These are phyloP conservation scores for Taeniopygia guttata DNA, from an alignment of 2,797 vertebrate species.

Conservation along the genomic window DNA sequence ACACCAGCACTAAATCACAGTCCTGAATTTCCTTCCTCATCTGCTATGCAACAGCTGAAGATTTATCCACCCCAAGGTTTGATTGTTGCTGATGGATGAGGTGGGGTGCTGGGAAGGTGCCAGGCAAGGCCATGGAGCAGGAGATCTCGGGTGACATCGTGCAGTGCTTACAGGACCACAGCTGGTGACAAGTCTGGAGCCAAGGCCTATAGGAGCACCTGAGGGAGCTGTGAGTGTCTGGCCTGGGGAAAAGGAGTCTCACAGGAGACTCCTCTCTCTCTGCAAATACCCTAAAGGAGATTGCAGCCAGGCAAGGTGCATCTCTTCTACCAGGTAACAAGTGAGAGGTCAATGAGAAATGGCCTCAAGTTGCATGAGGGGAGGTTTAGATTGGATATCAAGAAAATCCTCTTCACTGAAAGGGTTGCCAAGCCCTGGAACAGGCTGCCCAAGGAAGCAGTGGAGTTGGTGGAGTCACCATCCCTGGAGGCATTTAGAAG, in stretches of 20 bases:
- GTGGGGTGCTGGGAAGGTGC: neutral
- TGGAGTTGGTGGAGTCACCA: neutral
- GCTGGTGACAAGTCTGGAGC: neutral
- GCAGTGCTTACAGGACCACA: neutral
- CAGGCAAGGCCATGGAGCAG: neutral
- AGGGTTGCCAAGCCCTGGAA: neutral
- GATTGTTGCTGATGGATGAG: neutral
- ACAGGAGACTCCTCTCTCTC: neutral
- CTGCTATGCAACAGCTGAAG: neutral
- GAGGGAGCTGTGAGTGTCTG: fast-evolving
- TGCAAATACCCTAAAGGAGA: neutral
- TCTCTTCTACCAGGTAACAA: neutral
- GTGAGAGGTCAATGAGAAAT: neutral
- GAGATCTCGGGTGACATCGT: neutral
- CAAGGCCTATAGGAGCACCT: neutral
- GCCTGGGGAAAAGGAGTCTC: neutral
- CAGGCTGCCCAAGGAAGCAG: neutral
- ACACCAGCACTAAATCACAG: neutral
- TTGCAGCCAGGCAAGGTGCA: fast-evolving
- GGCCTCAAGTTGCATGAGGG: neutral
- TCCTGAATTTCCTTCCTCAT: neutral
- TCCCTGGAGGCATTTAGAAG: neutral
- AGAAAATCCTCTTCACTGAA: neutral
- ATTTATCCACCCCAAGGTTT: neutral
- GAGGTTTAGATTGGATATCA: neutral